Evolutionary conservation across 1,140 invertebrate genomes (phyloP), one percentile per base, ranked within the genome.

Genomic region (Ips nitidus): DNA sequence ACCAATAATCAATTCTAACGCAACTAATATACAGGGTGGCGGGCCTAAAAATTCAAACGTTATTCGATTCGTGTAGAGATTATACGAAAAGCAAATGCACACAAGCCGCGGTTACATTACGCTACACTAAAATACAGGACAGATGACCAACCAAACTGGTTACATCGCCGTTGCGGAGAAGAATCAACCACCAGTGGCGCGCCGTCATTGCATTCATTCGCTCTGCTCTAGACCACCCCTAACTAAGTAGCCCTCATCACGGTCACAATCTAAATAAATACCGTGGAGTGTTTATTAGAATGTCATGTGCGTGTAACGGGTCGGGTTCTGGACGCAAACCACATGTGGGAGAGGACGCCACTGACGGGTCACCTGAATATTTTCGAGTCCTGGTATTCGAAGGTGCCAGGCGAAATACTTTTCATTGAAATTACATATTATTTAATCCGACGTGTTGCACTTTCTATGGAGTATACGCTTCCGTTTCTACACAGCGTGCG

Each of bases 61-160:
- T 37, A 40, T 58, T 38, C 22, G 39, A 2, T 38, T 37, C 41
- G n/a, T 37, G 41, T 40, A 4, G 38, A 39, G 22, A 6, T 5
- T 47, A 47, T 47, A 47, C 45, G 45, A 47, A n/a, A 56, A 56
- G 3, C 3, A 56, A 56, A 37, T 36, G 37, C 59, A 22, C 3
- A 6, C 22, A 22, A 50, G 45, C 22, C 45, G 45, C 45, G 22
- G 6, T 61, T 61, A 36, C 22, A 43, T 8, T 8, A 41, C n/a
- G 8, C 8, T 56, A 56, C 22, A 56, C 53, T 22, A 37, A 56
- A 37, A 56, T 56, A 56, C 22, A 56, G 53, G 53, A 56, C 2
- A 56, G 53, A 56, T 56, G 53, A 56, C 22, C 53, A 39, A 56
- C 53, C 53, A 56, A 56, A 56, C 53, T 56, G 53, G 53, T 56